phyloP scores from a whole-genome alignment of 1,140 invertebrate genomes.

The Meloidogyne floridensis region DNA sequence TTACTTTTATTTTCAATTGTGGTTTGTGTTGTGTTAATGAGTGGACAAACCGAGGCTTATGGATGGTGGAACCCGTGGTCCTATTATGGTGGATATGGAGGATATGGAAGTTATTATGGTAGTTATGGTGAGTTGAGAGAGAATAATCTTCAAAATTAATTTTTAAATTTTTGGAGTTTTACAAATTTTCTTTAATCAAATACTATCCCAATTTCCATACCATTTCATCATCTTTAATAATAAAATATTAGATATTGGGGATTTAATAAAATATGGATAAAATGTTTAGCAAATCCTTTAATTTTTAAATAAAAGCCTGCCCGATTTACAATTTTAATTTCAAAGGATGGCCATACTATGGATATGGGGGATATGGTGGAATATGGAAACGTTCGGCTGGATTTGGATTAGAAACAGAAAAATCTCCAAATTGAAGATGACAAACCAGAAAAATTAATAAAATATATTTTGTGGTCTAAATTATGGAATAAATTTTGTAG shows the following conservation, averaged over 20 bases:
- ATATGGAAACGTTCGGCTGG: slow-evolving; percentile 20
- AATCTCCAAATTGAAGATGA: neutral
- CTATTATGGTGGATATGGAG: neutral
- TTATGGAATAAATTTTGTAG: neutral
- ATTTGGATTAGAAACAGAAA: neutral
- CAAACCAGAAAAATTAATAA: neutral
- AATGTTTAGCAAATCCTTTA: too few relatives aligned
- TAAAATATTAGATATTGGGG: too few relatives aligned
- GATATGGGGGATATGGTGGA: slow-evolving; percentile 17
- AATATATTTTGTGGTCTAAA: neutral
- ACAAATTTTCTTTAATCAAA: too few relatives aligned
- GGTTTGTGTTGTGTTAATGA: neutral
- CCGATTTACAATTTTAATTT: neutral
- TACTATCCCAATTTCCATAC: too few relatives aligned
- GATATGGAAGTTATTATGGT: neutral
- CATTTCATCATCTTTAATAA: too few relatives aligned
- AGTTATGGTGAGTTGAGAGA: neutral
- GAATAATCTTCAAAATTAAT: too few relatives aligned
- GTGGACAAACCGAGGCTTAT: neutral
- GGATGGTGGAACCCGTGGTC: slow-evolving; percentile 6
- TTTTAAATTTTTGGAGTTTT: too few relatives aligned
- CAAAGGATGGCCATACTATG: slow-evolving; percentile 28
- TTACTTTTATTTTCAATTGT: neutral
- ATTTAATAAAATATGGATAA: too few relatives aligned
- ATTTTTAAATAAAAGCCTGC: too few relatives aligned